Evolutionary conservation across 2,888 invertebrate species (phyloP).

Genomic region (Hoplodrina blanda): DNA sequence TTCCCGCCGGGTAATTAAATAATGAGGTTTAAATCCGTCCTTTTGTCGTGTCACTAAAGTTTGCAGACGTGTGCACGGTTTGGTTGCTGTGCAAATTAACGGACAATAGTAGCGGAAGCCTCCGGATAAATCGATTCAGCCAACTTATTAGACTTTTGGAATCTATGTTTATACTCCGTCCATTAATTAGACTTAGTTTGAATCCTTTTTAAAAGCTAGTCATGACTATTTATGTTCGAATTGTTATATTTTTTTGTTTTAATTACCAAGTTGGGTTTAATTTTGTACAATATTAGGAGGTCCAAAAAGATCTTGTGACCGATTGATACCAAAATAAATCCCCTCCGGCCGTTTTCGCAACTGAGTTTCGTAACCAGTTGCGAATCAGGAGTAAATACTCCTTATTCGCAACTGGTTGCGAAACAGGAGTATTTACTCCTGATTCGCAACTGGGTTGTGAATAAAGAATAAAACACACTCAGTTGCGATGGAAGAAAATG

Average conservation of each 20-base stretch:
- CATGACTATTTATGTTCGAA: too few relatives aligned
- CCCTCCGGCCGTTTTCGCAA: too few relatives aligned
- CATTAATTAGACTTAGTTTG: neutral
- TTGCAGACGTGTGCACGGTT: slow-evolving; percentile 56
- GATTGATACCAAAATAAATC: too few relatives aligned
- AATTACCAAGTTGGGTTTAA: too few relatives aligned
- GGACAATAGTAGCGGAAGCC: slow-evolving; percentile 36
- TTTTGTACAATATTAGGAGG: neutral
- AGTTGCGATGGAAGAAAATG: too few relatives aligned
- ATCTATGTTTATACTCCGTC: slow-evolving; percentile 1
- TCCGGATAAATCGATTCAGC: slow-evolving; percentile 23
- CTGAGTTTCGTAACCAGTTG: too few relatives aligned
- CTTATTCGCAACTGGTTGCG: too few relatives aligned
- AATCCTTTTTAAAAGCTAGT: neutral
- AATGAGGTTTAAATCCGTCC: slow-evolving; percentile 82
- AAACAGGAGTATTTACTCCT: too few relatives aligned
- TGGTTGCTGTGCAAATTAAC: slow-evolving; percentile 49
- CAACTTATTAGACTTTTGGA: neutral
- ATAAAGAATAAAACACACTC: too few relatives aligned
- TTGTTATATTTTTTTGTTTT: too few relatives aligned
- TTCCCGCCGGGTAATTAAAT: slow-evolving; percentile 84
- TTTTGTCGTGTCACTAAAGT: slow-evolving; percentile 63
- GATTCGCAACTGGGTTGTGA: too few relatives aligned
- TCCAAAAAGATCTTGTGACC: neutral
- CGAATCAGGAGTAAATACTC: too few relatives aligned